phyloP scores from a whole-genome alignment of 2,888 invertebrate genomes.

The Gortyna flavago region DNA sequence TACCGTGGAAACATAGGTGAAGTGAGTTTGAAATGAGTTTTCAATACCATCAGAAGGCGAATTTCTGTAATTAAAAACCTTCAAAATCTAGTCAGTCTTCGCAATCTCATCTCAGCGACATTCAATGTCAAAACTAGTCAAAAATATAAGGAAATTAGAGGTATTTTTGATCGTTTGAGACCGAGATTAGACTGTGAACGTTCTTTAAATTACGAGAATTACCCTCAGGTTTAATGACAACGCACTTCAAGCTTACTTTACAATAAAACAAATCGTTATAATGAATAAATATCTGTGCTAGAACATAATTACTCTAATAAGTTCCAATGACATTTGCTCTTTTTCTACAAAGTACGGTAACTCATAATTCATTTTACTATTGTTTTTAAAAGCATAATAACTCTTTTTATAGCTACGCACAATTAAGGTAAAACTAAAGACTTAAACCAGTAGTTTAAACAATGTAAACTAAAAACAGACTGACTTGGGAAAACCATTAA shows the following conservation, averaged over 20 bases:
- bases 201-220: too few species aligned
- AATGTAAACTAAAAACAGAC: constrained; percentile 30
- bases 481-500: not conserved
- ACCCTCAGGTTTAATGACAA: not conserved
- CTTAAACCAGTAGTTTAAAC: constrained; percentile 14
- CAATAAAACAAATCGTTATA: not conserved
- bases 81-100: too few species aligned
- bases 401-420: not conserved
- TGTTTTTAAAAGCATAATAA: constrained; percentile 11
- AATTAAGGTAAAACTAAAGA: constrained; percentile 25
- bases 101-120: too few species aligned
- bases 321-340: not conserved
- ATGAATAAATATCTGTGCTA: not conserved
- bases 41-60: not conserved
- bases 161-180: too few species aligned
- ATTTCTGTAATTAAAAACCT: too few species aligned
- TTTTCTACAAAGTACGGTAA: constrained; percentile 10
- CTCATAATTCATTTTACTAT: constrained; percentile 7
- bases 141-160: too few species aligned
- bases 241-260: not conserved
- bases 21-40: too few species aligned
- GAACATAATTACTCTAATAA: not conserved
- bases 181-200: too few species aligned
- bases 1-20: not conserved
- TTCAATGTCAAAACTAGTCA: too few species aligned